A percentile compares a stretch with the other conserved stretches of the same genome.
Evolutionary conservation across 1,140 invertebrate genomes (phyloP).

Genomic region (Ruditapes philippinarum): DNA sequence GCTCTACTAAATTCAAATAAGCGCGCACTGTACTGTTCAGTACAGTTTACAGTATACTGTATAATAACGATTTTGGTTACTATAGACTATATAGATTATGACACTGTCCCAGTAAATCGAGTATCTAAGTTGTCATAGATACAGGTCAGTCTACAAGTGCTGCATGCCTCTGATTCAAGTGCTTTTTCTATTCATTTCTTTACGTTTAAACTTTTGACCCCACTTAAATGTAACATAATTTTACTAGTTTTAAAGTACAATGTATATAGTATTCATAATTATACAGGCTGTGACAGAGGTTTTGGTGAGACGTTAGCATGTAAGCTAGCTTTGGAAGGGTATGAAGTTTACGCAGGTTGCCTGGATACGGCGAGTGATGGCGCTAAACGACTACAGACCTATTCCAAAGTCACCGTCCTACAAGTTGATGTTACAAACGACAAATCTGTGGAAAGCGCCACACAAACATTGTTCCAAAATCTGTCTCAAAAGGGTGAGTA

Average conservation of each 20-base stretch:
- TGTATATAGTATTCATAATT: no score
- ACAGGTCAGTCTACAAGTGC: no score
- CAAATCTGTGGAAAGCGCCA: conserved; percentile 66
- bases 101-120: no score
- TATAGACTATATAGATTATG: no score
- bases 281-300: conserved; percentile 69
- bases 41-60: no score
- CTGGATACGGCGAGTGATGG: conserved; percentile 87
- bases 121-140: no score
- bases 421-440: conserved; percentile 74
- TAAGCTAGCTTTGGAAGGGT: conserved; percentile 83
- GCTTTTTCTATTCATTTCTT: neutral
- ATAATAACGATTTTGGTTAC: no score
- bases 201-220: no score
- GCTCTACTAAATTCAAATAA: no score
- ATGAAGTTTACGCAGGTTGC: conserved; percentile 90
- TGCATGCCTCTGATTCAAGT: neutral
- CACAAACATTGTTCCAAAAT: neutral
- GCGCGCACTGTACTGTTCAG: no score
- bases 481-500: conserved; percentile 26
- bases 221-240: no score
- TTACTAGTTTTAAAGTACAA: no score
- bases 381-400: conserved; percentile 65
- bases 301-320: conserved; percentile 82
- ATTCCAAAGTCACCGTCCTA: conserved; percentile 67